These are phyloP conservation scores for Acleris emargana DNA, from an alignment of 2,888 invertebrate genomes.

Conservation along the genomic window DNA sequence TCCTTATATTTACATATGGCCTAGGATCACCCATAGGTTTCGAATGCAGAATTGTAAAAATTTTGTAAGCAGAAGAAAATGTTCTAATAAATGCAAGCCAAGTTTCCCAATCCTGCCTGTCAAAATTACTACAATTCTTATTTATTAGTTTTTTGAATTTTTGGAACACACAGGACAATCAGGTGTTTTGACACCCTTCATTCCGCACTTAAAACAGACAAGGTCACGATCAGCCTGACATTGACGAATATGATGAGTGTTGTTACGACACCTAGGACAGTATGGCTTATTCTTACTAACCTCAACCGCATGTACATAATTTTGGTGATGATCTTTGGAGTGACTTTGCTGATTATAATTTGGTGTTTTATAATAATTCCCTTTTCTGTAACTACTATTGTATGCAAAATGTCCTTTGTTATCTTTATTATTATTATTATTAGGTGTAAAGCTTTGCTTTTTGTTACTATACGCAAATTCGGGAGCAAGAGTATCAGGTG, in stretches of 20 bases:
- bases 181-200: background rate
- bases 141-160: background rate
- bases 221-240: too few relatives aligned
- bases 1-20: background rate
- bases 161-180: background rate
- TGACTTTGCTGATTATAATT: too few relatives aligned
- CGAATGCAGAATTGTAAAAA: slow-evolving; percentile 1
- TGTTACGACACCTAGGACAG: too few relatives aligned
- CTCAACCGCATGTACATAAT: too few relatives aligned
- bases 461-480: background rate
- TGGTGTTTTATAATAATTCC: too few relatives aligned
- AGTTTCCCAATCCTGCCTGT: background rate
- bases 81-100: background rate
- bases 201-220: too few relatives aligned
- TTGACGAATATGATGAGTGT: too few relatives aligned
- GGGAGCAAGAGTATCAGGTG: slow-evolving; percentile 26
- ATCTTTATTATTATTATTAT: too few relatives aligned
- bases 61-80: background rate
- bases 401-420: too few relatives aligned
- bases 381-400: too few relatives aligned
- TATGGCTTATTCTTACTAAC: too few relatives aligned
- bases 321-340: too few relatives aligned
- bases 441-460: background rate
- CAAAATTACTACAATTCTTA: background rate
- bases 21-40: background rate